Evolutionary conservation across 1,140 invertebrate species (phyloP).

Genomic region (Drosophila sucinea): DNA sequence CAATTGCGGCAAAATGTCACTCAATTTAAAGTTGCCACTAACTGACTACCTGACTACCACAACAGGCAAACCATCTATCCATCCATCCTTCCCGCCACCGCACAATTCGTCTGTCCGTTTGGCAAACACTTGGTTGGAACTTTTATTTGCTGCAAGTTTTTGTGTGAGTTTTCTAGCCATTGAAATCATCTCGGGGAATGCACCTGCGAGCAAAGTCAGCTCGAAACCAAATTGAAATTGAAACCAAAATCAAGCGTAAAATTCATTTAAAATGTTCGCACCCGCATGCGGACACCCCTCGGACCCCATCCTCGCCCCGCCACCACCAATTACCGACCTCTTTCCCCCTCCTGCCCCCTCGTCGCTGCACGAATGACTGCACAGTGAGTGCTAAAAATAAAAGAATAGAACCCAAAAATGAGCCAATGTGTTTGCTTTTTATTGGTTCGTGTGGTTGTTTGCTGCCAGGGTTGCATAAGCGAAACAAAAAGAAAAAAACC

Average conservation of each 20-base stretch:
- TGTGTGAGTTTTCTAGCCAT: constrained; percentile 29
- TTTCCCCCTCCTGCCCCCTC: neutral
- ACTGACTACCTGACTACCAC: constrained; percentile 41
- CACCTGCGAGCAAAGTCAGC: constrained; percentile 40
- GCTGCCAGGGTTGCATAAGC: constrained; percentile 31
- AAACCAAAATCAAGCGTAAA: constrained; percentile 78
- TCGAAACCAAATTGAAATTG: constrained; percentile 62
- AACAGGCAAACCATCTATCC: neutral
- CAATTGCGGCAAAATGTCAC: constrained; percentile 76
- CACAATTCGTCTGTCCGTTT: constrained; percentile 13
- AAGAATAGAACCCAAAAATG: constrained; percentile 38
- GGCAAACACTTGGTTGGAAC: constrained; percentile 61
- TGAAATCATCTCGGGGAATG: constrained; percentile 45
- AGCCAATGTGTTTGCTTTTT: constrained; percentile 18
- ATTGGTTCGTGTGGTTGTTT: neutral
- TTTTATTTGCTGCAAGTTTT: constrained; percentile 67
- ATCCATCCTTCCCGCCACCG: neutral
- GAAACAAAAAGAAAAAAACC: neutral
- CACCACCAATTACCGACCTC: neutral
- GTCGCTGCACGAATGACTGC: constrained; percentile 8
- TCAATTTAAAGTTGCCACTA: constrained; percentile 70
- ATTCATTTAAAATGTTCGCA: constrained; percentile 73
- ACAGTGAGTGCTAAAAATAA: constrained; percentile 52
- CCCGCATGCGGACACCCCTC: constrained; percentile 18
- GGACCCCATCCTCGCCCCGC: too few species aligned